These are phyloP conservation scores for Idaea dimidiata DNA, from an alignment of 2,888 invertebrate genomes.

Conservation along the genomic window DNA sequence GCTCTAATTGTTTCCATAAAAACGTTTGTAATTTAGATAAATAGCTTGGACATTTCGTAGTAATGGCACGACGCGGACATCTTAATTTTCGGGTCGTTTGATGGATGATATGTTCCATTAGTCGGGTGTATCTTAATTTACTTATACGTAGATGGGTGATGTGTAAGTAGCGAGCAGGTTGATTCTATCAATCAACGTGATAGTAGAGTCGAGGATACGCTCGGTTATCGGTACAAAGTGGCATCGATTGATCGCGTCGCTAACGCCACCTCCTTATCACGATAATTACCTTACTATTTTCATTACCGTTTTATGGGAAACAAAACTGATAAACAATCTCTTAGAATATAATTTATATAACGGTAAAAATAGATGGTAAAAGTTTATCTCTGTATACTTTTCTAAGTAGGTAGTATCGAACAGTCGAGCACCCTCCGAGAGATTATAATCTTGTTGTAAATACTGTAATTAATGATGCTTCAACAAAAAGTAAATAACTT, in stretches of 20 bases:
- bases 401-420: neutral
- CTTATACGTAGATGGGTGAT: constrained; percentile 40
- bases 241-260: constrained; percentile 65
- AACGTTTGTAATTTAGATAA: constrained; percentile 58
- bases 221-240: constrained; percentile 62
- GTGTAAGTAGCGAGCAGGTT: constrained; percentile 60
- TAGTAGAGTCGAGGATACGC: constrained; percentile 36
- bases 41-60: constrained; percentile 39
- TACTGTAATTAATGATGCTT: neutral
- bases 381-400: neutral
- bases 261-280: constrained; percentile 60
- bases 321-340: constrained; percentile 22
- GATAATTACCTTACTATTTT: constrained; percentile 46
- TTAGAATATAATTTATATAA: constrained; percentile 1
- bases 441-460: constrained; percentile 1
- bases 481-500: neutral
- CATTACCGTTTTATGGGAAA: constrained; percentile 38
- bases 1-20: constrained; percentile 55
- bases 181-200: constrained; percentile 62
- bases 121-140: constrained; percentile 65
- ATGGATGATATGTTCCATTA: constrained; percentile 71
- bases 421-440: neutral
- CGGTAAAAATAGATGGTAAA: neutral
- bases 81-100: constrained; percentile 62
- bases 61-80: constrained; percentile 33